Conservation (phyloP, 2,113 vertebrate species). For the Pseudopodoces humilis region DNA sequence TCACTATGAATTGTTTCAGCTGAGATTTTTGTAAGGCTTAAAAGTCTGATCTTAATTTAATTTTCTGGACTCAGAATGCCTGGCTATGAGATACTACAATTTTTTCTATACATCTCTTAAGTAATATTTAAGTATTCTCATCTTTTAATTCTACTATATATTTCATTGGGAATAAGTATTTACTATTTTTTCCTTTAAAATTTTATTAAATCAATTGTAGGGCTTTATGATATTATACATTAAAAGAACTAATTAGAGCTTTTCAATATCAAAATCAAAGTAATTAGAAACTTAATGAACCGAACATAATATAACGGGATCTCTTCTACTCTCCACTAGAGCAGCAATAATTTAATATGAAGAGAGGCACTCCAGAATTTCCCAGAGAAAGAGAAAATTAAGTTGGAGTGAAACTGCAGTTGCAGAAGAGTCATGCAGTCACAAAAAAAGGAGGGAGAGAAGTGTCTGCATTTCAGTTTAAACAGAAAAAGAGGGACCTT, state of each 20-base stretch:
- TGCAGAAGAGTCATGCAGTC: background rate
- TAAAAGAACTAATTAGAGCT: constrained; percentile 32
- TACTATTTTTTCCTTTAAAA: background rate
- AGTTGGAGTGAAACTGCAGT: background rate
- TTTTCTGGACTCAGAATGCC: background rate
- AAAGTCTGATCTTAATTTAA: background rate
- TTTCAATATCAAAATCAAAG: constrained; percentile 5
- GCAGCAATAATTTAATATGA: constrained; percentile 54
- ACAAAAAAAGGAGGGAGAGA: background rate
- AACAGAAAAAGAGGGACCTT: background rate
- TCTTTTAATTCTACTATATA: background rate
- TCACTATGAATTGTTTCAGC: background rate
- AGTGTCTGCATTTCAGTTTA: background rate
- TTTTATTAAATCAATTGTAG: background rate
- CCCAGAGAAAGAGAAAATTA: constrained; percentile 2
- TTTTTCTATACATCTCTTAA: background rate
- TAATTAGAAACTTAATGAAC: constrained; percentile 43
- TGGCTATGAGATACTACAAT: background rate
- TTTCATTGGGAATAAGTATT: background rate
- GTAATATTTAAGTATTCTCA: background rate
- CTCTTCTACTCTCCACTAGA: constrained; percentile 34
- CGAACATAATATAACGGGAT: background rate
- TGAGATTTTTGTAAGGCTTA: background rate
- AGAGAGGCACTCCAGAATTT: background rate
- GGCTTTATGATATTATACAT: background rate